Evolutionary conservation across 35 echinoderm and acorn worm species (phyloP).

Genomic region (Hemicentrotus pulcherrimus): DNA sequence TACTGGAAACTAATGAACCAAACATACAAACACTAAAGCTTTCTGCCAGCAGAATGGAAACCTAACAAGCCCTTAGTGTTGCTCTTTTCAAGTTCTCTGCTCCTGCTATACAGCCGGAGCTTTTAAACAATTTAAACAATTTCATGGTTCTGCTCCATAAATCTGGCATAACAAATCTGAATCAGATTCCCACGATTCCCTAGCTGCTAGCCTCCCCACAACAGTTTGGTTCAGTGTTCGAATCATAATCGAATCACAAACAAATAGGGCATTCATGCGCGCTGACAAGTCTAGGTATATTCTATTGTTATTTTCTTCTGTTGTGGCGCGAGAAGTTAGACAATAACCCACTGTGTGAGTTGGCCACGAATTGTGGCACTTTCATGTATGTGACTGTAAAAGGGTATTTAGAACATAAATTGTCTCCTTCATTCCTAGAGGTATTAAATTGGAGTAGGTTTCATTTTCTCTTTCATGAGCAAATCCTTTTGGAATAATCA

Average conservation of each 20-base stretch:
- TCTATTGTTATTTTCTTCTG: neutral
- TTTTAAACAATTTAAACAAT: neutral
- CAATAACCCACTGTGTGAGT: neutral
- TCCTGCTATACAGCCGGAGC: neutral
- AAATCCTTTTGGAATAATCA: no score
- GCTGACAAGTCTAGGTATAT: neutral
- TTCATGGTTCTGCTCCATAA: neutral
- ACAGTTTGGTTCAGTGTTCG: neutral
- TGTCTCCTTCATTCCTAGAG: neutral
- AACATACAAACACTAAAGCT: neutral
- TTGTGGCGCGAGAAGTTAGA: neutral
- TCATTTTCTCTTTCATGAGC: neutral
- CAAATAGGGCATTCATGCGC: neutral
- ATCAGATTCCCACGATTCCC: neutral
- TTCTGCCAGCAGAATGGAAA: neutral
- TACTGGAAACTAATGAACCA: neutral
- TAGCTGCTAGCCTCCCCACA: neutral
- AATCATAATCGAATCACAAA: neutral
- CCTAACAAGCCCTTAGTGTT: neutral
- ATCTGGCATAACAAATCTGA: neutral
- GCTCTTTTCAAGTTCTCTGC: neutral
- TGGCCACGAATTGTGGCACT: neutral
- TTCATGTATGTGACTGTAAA: neutral
- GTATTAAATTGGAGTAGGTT: neutral
- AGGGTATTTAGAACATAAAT: neutral